A percentile compares a stretch with the other conserved stretches of the same genome.
Conservation (phyloP, 2,888 invertebrate genomes). For the Acronicta psi region DNA sequence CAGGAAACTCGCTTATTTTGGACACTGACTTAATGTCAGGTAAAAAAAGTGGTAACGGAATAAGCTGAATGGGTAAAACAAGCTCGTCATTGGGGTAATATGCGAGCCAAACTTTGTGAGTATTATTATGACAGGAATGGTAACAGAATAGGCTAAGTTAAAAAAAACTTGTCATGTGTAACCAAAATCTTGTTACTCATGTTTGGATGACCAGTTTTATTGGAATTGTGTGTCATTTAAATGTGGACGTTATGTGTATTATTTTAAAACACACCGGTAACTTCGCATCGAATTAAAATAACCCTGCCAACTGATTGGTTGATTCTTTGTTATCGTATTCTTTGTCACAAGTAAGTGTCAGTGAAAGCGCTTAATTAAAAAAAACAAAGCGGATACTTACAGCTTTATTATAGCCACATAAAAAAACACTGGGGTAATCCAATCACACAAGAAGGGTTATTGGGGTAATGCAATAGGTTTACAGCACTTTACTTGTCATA, state of each 20-base stretch:
- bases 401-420: slow-evolving; percentile 75
- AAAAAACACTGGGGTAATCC: slow-evolving; percentile 74
- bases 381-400: slow-evolving; percentile 80
- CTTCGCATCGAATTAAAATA: slow-evolving; percentile 10
- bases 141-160: neutral
- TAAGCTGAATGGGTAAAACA: slow-evolving; percentile 5
- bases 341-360: slow-evolving; percentile 13
- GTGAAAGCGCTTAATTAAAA: slow-evolving; percentile 26
- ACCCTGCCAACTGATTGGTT: neutral
- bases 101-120: neutral
- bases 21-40: slow-evolving; percentile 34
- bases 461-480: slow-evolving; percentile 52
- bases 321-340: slow-evolving; percentile 19
- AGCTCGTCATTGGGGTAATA: slow-evolving; percentile 3
- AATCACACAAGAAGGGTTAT: slow-evolving; percentile 74
- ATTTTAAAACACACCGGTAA: slow-evolving; percentile 18
- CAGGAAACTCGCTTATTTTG: slow-evolving; percentile 41
- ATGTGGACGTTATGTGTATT: slow-evolving; percentile 7
- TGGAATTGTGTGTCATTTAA: neutral
- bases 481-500: slow-evolving; percentile 82
- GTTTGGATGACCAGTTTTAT: neutral
- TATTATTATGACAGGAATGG: neutral
- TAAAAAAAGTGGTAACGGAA: slow-evolving; percentile 14
- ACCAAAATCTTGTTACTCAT: neutral
- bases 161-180: neutral